Conservation (phyloP, 1,140 invertebrate genomes). For the Bombus waltoni region DNA sequence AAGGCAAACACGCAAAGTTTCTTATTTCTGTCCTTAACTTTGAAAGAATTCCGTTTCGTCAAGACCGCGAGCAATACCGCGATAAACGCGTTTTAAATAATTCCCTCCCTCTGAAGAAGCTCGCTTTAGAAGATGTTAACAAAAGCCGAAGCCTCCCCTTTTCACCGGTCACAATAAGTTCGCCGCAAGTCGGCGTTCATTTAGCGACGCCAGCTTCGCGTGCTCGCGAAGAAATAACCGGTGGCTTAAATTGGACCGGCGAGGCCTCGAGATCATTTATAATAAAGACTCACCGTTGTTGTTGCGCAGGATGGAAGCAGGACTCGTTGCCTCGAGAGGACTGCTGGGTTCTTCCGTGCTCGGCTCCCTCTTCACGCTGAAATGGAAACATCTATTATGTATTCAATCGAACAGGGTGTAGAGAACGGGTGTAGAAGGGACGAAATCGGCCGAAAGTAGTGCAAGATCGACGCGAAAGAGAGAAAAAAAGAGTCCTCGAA, state of each 20-base stretch:
- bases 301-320: constrained; percentile 81
- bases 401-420: constrained; percentile 56
- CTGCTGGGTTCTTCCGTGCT: constrained; percentile 83
- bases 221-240: constrained; percentile 6
- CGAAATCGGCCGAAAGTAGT: constrained; percentile 51
- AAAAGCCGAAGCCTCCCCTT: not conserved
- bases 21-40: not conserved
- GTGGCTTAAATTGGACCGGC: constrained; percentile 39
- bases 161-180: not conserved
- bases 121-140: not conserved
- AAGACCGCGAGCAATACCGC: not conserved
- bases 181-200: not conserved
- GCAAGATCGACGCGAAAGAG: constrained; percentile 52
- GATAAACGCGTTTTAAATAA: not conserved
- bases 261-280: constrained; percentile 38
- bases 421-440: not conserved
- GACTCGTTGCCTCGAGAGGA: constrained; percentile 84
- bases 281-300: constrained; percentile 79
- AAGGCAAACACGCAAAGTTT: not conserved
- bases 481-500: constrained; percentile 1
- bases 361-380: constrained; percentile 84
- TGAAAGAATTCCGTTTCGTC: too few relatives aligned
- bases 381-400: constrained; percentile 80
- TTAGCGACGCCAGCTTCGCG: not conserved
- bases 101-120: not conserved